phyloP scores from a whole-genome alignment of 2,888 invertebrate species.

The Arge pagana region DNA sequence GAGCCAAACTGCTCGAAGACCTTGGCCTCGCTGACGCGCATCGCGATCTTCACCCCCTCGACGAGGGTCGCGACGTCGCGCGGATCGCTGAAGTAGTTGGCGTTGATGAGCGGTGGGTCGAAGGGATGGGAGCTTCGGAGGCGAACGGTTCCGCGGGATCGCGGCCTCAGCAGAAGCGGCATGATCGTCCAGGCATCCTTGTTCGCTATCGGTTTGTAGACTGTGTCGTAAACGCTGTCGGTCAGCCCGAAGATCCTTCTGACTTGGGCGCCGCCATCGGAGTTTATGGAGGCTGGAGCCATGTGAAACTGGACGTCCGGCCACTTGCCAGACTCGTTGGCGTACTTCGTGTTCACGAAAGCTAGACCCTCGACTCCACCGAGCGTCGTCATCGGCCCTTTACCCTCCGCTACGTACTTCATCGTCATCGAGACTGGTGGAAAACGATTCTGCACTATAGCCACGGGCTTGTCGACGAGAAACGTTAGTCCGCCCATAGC shows the following conservation, averaged over 20 bases:
- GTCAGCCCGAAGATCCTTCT: conserved; percentile 76
- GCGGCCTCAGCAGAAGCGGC: conserved; percentile 80
- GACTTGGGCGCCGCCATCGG: conserved; percentile 76
- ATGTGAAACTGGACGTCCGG: conserved; percentile 93
- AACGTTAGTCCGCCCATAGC: conserved; percentile 84
- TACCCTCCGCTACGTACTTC: conserved; percentile 77
- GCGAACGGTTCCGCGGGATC: conserved; percentile 77
- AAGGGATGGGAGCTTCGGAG: conserved; percentile 82
- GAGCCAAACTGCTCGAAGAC: conserved; percentile 83
- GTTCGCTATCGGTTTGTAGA: conserved; percentile 80
- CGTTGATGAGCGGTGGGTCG: conserved; percentile 85
- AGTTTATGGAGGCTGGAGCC: conserved; percentile 86
- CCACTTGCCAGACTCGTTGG: conserved; percentile 76
- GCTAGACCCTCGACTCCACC: conserved; percentile 89
- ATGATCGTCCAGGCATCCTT: conserved; percentile 83
- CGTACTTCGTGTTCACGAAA: conserved; percentile 84
- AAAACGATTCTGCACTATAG: conserved; percentile 79
- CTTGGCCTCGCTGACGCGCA: conserved; percentile 73
- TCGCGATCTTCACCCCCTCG: conserved; percentile 79
- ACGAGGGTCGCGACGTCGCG: conserved; percentile 79
- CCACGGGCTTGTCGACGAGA: conserved; percentile 79
- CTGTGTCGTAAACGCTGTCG: conserved; percentile 78
- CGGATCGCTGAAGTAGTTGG: conserved; percentile 88
- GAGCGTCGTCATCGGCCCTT: conserved; percentile 84
- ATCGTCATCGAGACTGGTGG: conserved; percentile 79